These are phyloP conservation scores for Mesembrinibis cayennensis DNA, from an alignment of 2,113 vertebrate genomes.

Conservation along the genomic window DNA sequence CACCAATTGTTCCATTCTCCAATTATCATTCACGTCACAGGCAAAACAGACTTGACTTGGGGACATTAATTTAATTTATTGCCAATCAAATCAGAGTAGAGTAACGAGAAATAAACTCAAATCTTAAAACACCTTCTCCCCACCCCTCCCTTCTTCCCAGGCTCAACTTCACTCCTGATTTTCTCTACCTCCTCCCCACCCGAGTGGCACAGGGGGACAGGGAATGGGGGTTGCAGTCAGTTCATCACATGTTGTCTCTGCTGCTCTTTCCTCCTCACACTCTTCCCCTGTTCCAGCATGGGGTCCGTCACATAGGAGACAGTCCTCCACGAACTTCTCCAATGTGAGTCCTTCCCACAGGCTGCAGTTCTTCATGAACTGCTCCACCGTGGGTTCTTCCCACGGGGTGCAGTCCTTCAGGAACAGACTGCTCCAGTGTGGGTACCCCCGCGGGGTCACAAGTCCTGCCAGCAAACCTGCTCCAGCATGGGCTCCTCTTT, in stretches of 20 bases:
- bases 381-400: not conserved
- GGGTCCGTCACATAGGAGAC: not conserved
- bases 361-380: not conserved
- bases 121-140: not conserved
- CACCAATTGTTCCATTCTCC: not conserved
- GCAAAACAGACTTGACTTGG: not conserved
- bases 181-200: not conserved
- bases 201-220: accelerated
- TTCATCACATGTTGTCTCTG: not conserved
- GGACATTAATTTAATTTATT: not conserved
- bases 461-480: too few species aligned
- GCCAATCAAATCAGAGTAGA: not conserved
- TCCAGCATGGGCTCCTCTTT: too few species aligned
- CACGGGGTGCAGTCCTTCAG: not conserved
- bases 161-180: not conserved
- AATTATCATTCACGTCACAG: not conserved
- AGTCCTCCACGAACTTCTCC: not conserved
- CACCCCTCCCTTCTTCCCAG: not conserved
- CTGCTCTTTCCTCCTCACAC: not conserved
- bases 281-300: not conserved
- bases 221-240: not conserved
- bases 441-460: too few species aligned
- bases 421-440: too few species aligned
- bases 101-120: not conserved
- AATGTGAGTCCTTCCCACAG: not conserved